Conservation (phyloP, 1,140 invertebrate species). For the Brachionus sp. region DNA sequence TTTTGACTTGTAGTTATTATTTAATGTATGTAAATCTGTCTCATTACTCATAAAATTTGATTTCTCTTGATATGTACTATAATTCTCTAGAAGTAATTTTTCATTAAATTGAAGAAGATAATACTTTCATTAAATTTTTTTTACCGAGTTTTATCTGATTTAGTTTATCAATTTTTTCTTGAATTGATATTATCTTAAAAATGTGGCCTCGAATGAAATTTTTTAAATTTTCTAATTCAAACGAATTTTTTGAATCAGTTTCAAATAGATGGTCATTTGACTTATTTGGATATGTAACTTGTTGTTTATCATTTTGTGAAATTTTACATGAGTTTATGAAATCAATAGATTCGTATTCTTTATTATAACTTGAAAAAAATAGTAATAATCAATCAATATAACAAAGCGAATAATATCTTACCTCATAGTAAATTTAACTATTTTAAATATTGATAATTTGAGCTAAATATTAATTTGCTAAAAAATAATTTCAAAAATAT, state of each 20-base stretch:
- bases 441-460: background rate
- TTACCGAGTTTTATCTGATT: background rate
- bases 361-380: background rate
- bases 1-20: background rate
- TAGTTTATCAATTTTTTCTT: background rate
- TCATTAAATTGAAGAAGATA: background rate
- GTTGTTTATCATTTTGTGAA: background rate
- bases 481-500: background rate
- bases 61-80: background rate
- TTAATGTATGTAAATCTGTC: background rate
- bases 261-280: background rate
- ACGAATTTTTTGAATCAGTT: background rate
- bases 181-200: background rate
- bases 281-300: background rate
- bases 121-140: background rate
- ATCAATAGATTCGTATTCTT: background rate
- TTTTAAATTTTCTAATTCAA: background rate
- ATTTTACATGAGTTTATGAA: background rate
- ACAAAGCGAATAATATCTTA: background rate
- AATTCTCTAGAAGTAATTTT: background rate
- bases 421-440: background rate
- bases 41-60: background rate
- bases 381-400: background rate
- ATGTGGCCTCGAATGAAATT: background rate
- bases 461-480: background rate